Evolutionary conservation across 2,888 invertebrate genomes (phyloP).

Genomic region (Nysson spinosus): DNA sequence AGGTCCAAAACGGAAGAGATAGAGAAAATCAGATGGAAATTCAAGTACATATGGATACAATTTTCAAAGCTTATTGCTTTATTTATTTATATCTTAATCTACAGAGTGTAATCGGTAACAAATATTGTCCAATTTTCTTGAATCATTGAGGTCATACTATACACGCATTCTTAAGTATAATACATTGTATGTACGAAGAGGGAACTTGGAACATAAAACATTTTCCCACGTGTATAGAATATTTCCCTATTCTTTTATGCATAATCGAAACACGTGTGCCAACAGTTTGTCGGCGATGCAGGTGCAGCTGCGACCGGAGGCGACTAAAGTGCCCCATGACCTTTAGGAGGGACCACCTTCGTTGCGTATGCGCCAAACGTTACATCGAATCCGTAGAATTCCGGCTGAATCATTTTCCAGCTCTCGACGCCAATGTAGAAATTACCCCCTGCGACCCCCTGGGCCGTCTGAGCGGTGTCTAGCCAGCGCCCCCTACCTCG

Average conservation of each 20-base stretch:
- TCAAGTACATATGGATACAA: too few species aligned
- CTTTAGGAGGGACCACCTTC: conserved; percentile 38
- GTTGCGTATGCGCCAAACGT: conserved; percentile 31
- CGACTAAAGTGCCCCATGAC: conserved; percentile 22
- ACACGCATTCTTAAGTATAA: too few species aligned
- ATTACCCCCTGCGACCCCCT: conserved; percentile 71
- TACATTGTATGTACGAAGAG: too few species aligned
- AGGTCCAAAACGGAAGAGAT: too few species aligned
- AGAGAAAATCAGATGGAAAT: too few species aligned
- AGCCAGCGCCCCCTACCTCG: conserved; percentile 77
- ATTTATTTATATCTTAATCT: too few species aligned
- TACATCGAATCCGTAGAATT: conserved; percentile 16
- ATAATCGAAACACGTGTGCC: conserved; percentile 56
- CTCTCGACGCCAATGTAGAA: conserved; percentile 67
- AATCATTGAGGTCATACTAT: too few species aligned
- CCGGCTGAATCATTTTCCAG: conserved; percentile 37
- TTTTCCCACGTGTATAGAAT: too few species aligned
- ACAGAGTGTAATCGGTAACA: too few species aligned
- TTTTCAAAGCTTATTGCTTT: too few species aligned
- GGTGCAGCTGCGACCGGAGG: conserved; percentile 43
- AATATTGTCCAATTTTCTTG: too few species aligned
- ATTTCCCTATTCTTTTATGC: conserved; percentile 45
- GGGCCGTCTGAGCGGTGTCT: conserved; percentile 78
- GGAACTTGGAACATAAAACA: too few species aligned
- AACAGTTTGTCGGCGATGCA: conserved; percentile 46